phyloP scores from a whole-genome alignment of 30 jellyfish, hydroid and myxozoan genomes.

The Aurelia aurita complex sp. Pacific region DNA sequence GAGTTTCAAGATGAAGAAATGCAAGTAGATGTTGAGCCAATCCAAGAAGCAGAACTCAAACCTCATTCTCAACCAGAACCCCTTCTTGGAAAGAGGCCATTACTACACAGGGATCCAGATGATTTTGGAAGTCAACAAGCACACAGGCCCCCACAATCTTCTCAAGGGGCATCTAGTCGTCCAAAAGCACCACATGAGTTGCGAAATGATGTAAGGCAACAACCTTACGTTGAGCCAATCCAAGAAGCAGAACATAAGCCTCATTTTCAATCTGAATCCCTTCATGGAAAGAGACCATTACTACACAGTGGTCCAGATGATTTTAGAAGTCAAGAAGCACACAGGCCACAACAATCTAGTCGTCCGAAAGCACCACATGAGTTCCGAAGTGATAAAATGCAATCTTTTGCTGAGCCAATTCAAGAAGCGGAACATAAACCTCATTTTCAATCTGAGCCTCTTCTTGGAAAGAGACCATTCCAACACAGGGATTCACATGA shows the following conservation, averaged over 20 bases:
- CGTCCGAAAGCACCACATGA: neutral
- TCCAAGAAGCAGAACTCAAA: conserved; percentile 16
- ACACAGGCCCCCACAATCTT: too few species aligned
- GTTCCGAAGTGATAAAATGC: neutral
- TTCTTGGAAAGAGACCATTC: neutral
- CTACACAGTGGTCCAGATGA: too few species aligned
- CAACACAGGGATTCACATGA: neutral
- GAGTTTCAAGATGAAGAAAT: conserved; percentile 3
- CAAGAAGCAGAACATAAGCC: conserved; percentile 11
- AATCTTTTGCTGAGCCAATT: neutral
- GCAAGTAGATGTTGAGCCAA: neutral
- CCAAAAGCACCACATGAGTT: neutral
- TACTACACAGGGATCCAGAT: too few species aligned
- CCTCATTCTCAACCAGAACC: neutral
- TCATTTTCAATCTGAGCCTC: neutral
- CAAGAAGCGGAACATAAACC: neutral
- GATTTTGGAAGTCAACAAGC: too few species aligned
- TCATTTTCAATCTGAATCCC: neutral
- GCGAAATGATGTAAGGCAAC: neutral
- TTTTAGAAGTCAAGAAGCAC: too few species aligned
- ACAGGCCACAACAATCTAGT: too few species aligned
- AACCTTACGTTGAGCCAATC: neutral
- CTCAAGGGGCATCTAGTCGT: too few species aligned
- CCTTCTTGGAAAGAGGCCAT: neutral
- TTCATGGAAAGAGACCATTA: neutral